These are phyloP conservation scores for Nasonia giraulti DNA, from an alignment of 1,140 invertebrate species.

Conservation along the genomic window DNA sequence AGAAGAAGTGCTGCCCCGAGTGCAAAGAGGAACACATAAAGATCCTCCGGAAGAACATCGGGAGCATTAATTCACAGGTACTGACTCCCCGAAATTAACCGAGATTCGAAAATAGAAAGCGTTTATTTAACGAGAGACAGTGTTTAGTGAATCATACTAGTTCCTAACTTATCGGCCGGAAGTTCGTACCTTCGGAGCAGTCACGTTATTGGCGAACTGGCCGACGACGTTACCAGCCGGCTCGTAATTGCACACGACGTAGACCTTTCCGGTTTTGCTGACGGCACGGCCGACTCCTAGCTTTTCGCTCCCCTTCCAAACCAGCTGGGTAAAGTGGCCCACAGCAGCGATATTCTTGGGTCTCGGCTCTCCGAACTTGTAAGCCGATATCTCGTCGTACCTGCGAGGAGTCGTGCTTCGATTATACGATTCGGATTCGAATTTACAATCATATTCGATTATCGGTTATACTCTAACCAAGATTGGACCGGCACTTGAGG, in stretches of 20 bases:
- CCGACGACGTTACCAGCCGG: slow-evolving; percentile 81
- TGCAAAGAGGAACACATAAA: slow-evolving; percentile 97
- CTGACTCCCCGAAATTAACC: no score
- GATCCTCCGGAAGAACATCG: slow-evolving; percentile 94
- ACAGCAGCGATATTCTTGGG: slow-evolving; percentile 51
- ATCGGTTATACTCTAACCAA: slow-evolving; percentile 62
- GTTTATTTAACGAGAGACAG: no score
- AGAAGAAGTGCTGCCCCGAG: slow-evolving; percentile 93
- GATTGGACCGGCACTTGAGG: slow-evolving; percentile 59
- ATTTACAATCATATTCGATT: neutral
- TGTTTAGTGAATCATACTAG: slow-evolving; percentile 24
- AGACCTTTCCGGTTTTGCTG: slow-evolving; percentile 73
- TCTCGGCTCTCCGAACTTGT: slow-evolving; percentile 55
- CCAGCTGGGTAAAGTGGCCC: slow-evolving; percentile 78
- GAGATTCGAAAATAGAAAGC: neutral
- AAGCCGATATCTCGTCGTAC: slow-evolving; percentile 60
- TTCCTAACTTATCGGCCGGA: slow-evolving; percentile 32
- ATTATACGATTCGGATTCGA: no score
- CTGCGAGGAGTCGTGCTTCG: slow-evolving; percentile 38
- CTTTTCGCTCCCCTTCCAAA: slow-evolving; percentile 79
- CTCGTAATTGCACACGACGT: slow-evolving; percentile 82
- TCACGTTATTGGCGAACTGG: slow-evolving; percentile 78
- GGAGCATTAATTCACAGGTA: slow-evolving; percentile 94
- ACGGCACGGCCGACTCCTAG: slow-evolving; percentile 79
- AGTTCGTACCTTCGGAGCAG: slow-evolving; percentile 43